Percentiles rank a stretch among this genome's conserved stretches.
Conservation (phyloP, 35 echinoderm and acorn worm genomes). For the Ptychodera flava region DNA sequence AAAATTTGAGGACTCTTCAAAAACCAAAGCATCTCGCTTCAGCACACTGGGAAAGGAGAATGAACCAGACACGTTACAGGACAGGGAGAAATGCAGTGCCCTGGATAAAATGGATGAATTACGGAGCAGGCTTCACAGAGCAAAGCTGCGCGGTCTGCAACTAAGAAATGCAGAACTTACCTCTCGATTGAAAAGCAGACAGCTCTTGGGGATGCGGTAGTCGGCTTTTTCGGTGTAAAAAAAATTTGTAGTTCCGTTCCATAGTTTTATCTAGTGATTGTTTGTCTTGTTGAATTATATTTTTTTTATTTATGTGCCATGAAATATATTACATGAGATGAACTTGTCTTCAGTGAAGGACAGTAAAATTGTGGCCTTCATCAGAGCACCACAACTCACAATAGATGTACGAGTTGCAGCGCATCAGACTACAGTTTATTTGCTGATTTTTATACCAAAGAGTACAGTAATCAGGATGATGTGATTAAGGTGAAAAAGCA, state of each 20-base stretch:
- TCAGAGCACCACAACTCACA: background rate
- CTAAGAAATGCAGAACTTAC: constrained; percentile 56
- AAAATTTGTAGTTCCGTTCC: constrained; percentile 1
- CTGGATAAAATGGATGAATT: constrained; percentile 23
- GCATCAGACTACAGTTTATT: too few species aligned
- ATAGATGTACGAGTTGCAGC: too few species aligned
- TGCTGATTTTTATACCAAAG: too few species aligned
- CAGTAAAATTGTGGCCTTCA: background rate
- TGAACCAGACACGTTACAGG: background rate
- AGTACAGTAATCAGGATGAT: too few species aligned
- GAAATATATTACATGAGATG: background rate
- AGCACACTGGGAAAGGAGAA: constrained; percentile 74
- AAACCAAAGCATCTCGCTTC: constrained; percentile 46
- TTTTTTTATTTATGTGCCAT: background rate
- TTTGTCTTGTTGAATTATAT: background rate
- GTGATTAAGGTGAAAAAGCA: too few species aligned
- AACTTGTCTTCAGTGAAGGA: background rate
- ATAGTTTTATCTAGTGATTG: background rate
- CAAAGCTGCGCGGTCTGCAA: constrained; percentile 66
- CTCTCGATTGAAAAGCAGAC: constrained; percentile 77
- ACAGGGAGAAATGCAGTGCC: background rate
- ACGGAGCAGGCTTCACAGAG: constrained; percentile 70
- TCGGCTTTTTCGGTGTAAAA: background rate
- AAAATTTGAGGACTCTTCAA: too few species aligned
- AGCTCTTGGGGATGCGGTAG: constrained; percentile 70